These are phyloP conservation scores for Passer domesticus DNA, from an alignment of 2,113 vertebrate genomes.

Conservation along the genomic window DNA sequence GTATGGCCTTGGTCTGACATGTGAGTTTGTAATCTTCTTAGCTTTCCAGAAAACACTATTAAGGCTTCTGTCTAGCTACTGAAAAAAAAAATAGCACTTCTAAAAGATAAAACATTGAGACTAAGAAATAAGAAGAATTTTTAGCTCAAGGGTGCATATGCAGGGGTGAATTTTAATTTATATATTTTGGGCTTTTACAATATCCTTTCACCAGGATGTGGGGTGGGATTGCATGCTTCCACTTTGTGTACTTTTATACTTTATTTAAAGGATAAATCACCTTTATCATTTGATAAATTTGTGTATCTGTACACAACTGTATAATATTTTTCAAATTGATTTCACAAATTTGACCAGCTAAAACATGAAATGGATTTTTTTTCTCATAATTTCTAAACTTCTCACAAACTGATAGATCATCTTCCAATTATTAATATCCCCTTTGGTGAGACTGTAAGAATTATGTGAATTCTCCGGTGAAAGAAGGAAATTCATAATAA, in stretches of 20 bases:
- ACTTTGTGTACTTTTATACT: neutral
- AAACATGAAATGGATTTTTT: neutral
- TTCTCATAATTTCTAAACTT: neutral
- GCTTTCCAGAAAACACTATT: neutral
- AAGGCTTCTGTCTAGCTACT: neutral
- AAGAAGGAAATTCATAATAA: neutral
- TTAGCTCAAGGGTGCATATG: neutral
- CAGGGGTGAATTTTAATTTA: neutral
- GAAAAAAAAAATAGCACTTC: neutral
- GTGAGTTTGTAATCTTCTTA: neutral
- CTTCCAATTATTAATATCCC: neutral
- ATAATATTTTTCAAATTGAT: neutral
- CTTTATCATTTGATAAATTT: neutral
- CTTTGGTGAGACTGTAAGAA: neutral
- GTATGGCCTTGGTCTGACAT: neutral
- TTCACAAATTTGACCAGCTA: neutral
- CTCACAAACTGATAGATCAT: neutral
- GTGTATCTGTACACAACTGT: neutral
- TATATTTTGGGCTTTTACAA: fast-evolving
- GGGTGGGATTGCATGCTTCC: neutral
- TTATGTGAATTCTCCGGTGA: neutral
- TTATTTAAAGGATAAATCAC: neutral
- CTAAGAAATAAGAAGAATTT: neutral
- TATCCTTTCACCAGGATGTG: neutral
- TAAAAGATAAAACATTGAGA: neutral